A percentile compares a stretch with the other conserved stretches of the same genome.
Conservation (phyloP, 2,113 vertebrate species). For the Nanorana parkeri region DNA sequence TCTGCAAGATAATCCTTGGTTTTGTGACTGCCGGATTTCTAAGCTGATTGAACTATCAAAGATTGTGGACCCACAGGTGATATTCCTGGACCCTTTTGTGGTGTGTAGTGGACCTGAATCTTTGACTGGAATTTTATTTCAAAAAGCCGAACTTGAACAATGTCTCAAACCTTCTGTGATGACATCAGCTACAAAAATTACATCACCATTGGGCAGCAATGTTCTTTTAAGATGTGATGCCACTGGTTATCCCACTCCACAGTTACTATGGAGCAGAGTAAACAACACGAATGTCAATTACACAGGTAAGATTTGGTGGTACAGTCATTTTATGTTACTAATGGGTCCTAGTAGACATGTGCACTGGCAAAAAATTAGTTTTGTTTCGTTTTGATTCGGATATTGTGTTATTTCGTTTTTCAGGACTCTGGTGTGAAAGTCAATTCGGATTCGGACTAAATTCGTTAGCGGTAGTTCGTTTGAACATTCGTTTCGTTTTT, state of each 20-base stretch:
- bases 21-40: slow-evolving; percentile 93
- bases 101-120: slow-evolving; percentile 85
- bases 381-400: too few species aligned
- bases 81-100: slow-evolving; percentile 86
- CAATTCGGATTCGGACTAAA: too few species aligned
- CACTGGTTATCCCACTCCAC: slow-evolving; percentile 88
- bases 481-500: too few species aligned
- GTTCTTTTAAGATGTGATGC: slow-evolving; percentile 91
- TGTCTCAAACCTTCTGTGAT: slow-evolving; percentile 91
- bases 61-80: slow-evolving; percentile 71
- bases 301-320: slow-evolving; percentile 78
- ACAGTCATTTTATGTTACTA: too few species aligned
- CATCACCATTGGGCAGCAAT: slow-evolving; percentile 87
- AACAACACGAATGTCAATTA: slow-evolving; percentile 79
- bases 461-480: too few species aligned
- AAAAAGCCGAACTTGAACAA: slow-evolving; percentile 86
- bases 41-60: slow-evolving; percentile 91
- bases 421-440: too few species aligned
- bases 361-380: too few species aligned
- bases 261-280: slow-evolving; percentile 82
- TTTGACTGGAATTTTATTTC: slow-evolving; percentile 85
- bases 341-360: too few species aligned
- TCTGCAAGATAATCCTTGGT: slow-evolving; percentile 96
- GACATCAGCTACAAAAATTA: slow-evolving; percentile 94
- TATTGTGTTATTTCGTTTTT: too few species aligned